Base-by-base conservation (phyloP, 2,888 invertebrate genomes). In the Yponomeuta cagnagella region DNA sequence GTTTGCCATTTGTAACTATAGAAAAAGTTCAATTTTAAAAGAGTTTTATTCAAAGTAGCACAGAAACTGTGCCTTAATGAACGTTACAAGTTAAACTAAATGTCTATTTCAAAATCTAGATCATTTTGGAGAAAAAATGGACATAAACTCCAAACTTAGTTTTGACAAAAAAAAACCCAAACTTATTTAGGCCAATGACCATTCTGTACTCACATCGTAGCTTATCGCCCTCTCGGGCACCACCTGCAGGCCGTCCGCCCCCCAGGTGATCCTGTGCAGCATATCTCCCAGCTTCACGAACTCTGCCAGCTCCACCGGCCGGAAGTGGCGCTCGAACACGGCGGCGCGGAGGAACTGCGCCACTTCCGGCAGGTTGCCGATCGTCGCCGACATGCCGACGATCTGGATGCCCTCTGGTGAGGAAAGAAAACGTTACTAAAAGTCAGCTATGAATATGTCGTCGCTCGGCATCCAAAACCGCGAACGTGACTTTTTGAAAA, bases 311-410 rank as follows among this genome's bases (percentile, higher is more conserved):
- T 96, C 94, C 2, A 98, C 96, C 0, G 99, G 99, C 65, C 99
- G 93, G 88, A 99, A 99, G 81, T 98, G 94, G 72, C 95, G 94
- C 15, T 95, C 94, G 84, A 96, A 99, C 15, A 97, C 92, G 70
- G 96, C 95, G 0, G 98, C 96, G 71, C 95, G 93, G 2, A 99
- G 90, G 86, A 98, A 99, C 71, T 84, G 79, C 0, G 96, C 95
- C 66, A 99, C 81, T 80, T 98, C 97, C 0, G 93, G 83, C 71
- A 98, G 90, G 88, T 99, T 99, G 72, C 97, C 98, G 77, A 99
- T 96, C 0, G 99, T 99, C 0, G 99, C 99, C 86, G 98, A 98
- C 98, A 99, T 99, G 33, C 98, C 98, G 30, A 99, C 94, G 72
- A 99, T 95, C 83, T 98, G 98, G 73, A 97, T 95, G 72, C 81